Evolutionary conservation across 2,797 vertebrate genomes (phyloP).

Genomic region (Sebastes oblongus): DNA sequence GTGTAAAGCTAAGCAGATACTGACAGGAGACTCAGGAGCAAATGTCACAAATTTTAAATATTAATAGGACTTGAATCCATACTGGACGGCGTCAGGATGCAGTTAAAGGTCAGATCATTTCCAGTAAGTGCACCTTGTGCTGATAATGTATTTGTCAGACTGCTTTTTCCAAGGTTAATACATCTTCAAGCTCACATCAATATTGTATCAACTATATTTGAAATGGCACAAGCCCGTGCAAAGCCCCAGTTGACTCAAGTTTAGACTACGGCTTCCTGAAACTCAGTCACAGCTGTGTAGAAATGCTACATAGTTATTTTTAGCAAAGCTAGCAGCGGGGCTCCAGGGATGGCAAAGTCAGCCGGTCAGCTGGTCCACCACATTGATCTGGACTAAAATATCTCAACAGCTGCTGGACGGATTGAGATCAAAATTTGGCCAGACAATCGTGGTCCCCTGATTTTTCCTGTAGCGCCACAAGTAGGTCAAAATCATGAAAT

Average conservation of each 20-base stretch:
- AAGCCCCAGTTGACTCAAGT: background rate
- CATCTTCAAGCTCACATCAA: background rate
- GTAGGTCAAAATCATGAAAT: background rate
- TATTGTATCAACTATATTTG: background rate
- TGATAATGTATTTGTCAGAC: background rate
- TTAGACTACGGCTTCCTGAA: background rate
- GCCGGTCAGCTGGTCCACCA: background rate
- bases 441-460: background rate
- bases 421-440: background rate
- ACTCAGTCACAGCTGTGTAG: background rate
- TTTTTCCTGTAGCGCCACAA: background rate
- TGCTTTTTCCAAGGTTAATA: background rate
- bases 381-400: background rate
- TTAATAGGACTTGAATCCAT: background rate
- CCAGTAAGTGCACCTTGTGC: background rate
- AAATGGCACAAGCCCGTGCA: background rate
- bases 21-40: background rate
- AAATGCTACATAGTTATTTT: conserved; percentile 8
- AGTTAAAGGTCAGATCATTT: background rate
- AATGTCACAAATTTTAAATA: background rate
- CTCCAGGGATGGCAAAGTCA: background rate
- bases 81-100: background rate
- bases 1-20: background rate
- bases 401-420: background rate
- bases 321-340: background rate